These are phyloP conservation scores for Drosophila erecta DNA, from an alignment of 1,140 invertebrate species.

Conservation along the genomic window DNA sequence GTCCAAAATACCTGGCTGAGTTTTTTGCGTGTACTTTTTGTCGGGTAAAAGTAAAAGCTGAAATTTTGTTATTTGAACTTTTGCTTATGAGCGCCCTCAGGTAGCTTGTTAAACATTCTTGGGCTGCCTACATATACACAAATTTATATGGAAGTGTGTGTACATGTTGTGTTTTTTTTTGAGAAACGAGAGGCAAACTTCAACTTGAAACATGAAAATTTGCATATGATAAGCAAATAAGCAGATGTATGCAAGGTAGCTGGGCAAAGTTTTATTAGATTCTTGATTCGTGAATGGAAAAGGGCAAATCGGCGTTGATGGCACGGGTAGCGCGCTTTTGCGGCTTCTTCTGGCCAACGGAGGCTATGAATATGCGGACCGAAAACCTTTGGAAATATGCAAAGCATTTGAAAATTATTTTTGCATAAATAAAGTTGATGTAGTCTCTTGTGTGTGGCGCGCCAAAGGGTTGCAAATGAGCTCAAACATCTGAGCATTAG, in stretches of 20 bases:
- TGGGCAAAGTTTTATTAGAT: slow-evolving; percentile 81
- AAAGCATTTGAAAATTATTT: slow-evolving; percentile 77
- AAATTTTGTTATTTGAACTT: slow-evolving; percentile 81
- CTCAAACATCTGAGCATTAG: slow-evolving; percentile 53
- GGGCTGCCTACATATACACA: slow-evolving; percentile 41
- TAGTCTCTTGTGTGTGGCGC: slow-evolving; percentile 17
- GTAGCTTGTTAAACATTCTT: slow-evolving; percentile 83
- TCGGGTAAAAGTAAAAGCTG: slow-evolving; percentile 65
- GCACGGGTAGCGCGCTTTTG: slow-evolving; percentile 45
- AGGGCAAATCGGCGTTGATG: not conserved
- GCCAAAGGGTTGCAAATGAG: slow-evolving; percentile 73
- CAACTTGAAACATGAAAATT: slow-evolving; percentile 76
- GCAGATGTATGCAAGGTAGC: slow-evolving; percentile 64
- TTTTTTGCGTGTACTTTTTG: slow-evolving; percentile 35
- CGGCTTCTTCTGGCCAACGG: slow-evolving; percentile 39
- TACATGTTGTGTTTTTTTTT: slow-evolving; percentile 14
- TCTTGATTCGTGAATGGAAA: slow-evolving; percentile 59
- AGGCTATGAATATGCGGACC: slow-evolving; percentile 65
- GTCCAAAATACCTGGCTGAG: slow-evolving; percentile 34
- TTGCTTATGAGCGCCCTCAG: slow-evolving; percentile 64
- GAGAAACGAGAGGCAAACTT: slow-evolving; percentile 61
- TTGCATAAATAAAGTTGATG: slow-evolving; percentile 72
- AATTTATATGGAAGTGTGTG: slow-evolving; percentile 14
- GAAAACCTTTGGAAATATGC: slow-evolving; percentile 68
- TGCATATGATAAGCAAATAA: slow-evolving; percentile 83